Conservation (phyloP, 2,888 invertebrate genomes). For the Omphaloscelis lunosa region DNA sequence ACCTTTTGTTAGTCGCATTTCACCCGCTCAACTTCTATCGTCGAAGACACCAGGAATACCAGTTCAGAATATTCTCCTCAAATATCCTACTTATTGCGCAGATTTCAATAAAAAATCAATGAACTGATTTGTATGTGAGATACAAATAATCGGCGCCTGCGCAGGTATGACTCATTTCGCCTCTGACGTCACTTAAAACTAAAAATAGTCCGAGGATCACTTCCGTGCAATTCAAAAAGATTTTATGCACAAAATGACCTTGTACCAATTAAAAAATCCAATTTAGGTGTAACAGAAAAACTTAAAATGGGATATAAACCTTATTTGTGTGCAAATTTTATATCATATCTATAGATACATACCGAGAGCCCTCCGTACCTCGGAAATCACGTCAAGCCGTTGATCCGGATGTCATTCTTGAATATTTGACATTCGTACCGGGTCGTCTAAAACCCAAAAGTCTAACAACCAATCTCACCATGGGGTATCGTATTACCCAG, state of each 20-base stretch:
- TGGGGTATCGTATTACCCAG: no score
- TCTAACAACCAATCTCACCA: no score
- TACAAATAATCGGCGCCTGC: constrained; percentile 54
- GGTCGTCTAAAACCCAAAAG: no score
- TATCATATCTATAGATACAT: no score
- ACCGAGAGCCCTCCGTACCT: no score
- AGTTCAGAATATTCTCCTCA: background rate
- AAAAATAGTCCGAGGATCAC: constrained; percentile 58
- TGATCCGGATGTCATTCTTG: no score
- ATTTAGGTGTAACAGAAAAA: background rate
- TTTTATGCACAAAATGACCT: background rate
- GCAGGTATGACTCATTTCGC: constrained; percentile 50
- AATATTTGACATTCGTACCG: no score
- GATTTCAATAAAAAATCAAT: constrained; percentile 51
- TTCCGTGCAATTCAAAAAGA: constrained; percentile 50
- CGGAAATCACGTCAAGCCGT: no score
- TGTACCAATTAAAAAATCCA: background rate
- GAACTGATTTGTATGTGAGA: constrained; percentile 63
- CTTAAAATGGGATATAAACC: background rate
- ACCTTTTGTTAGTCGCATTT: no score
- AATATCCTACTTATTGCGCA: constrained; percentile 4
- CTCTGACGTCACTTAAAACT: constrained; percentile 55
- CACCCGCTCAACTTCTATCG: no score
- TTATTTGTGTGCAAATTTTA: no score
- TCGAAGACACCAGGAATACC: background rate